Evolutionary conservation across 2,113 vertebrate genomes (phyloP), one percentile per base, ranked within the genome.

Genomic region (Microcebus lehilahytsara): DNA sequence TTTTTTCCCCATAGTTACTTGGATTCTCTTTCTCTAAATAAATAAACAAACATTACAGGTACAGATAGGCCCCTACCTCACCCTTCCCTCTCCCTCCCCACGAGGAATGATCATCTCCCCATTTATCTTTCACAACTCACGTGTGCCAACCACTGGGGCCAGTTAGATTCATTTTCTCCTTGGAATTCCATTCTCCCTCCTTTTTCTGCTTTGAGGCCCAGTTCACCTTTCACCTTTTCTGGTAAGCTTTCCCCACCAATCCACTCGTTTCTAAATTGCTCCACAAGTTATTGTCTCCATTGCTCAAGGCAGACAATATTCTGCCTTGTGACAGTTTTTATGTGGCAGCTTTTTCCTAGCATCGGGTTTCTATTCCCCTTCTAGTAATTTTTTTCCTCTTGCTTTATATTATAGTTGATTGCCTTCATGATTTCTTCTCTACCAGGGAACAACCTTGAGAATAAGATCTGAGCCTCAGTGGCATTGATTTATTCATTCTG

Each of bases 31-130:
- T 91, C 46, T 56, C 30, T 69, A 49, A 81, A 46, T 64, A 77
- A 91, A n/a, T 12, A 60, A 83, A n/a, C n/a, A n/a, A n/a, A 40
- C 27, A 77, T 64, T 42, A 2, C 1, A 13, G 37, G 14, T 77
- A 23, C 37, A 64, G 62, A 30, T 2, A 78, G 30, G 25, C n/a
- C 27, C n/a, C 67, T 9, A 37, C 13, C 32, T 32, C 37, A 9
- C 3, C 14, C 22, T 9, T 40, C 16, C 3, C 11, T 7, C 22
- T 22, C 7, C 11, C 9, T 60, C 17, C 10, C 23, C 7, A 2
- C 16, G 9, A 58, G 53, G 80, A 53, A 69, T 12, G 27, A 10
- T 64, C 42, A 19, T 11, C 46, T 25, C 32, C 22, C 6, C 3
- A 4, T 40, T 40, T n/a, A 1, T 53, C 40, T 46, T 4, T 42